Evolutionary conservation across 2,797 vertebrate species (phyloP), one percentile per base, ranked within the genome.

Genomic region (Silurus aristotelis): DNA sequence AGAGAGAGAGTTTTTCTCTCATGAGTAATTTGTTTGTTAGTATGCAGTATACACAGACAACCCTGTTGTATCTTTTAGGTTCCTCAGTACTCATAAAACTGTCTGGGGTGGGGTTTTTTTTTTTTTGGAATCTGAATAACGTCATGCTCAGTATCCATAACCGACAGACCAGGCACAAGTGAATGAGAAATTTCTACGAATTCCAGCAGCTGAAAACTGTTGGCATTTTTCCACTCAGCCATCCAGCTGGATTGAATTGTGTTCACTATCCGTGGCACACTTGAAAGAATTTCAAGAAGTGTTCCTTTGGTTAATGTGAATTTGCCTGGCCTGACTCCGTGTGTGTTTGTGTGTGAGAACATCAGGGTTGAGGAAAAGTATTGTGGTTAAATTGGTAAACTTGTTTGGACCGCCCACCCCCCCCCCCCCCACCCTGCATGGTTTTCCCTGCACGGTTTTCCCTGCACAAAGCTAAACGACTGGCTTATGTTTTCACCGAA

Each of bases 111-210:
- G 31, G 3, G 0, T 9, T 52, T 52, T 52, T 75, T 86, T 22
- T 5, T 52, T 67, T 86, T 22, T 5, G 12, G 9, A 14, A 48
- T 64, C 61, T 48, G 55, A 86, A 61, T 81, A 46, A 87, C 78
- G 77, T 25, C 84, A 76, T 66, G 27, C 73, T 87, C 27, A 72
- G 27, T 70, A 64, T 63, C 52, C 19, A 56, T 80, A 63, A 12
- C 72, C 43, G 72, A 63, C 83, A 71, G 70, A 78, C 31, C 58
- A 63, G 48, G 60, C 68, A 79, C 83, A 86, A 87, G 82, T 84
- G 58, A 58, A 56, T 86, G 87, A 7, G 10, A 52, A 52, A 52
- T 84, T 83, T 86, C 82, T 84, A 82, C 63, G 46, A 66, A 81
- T 80, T 84, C 63, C 78, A 77, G 55, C 80, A 64, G n/a, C 55